These are phyloP conservation scores for Cataglyphis livida DNA, from an alignment of 2,888 invertebrate genomes.

Conservation along the genomic window DNA sequence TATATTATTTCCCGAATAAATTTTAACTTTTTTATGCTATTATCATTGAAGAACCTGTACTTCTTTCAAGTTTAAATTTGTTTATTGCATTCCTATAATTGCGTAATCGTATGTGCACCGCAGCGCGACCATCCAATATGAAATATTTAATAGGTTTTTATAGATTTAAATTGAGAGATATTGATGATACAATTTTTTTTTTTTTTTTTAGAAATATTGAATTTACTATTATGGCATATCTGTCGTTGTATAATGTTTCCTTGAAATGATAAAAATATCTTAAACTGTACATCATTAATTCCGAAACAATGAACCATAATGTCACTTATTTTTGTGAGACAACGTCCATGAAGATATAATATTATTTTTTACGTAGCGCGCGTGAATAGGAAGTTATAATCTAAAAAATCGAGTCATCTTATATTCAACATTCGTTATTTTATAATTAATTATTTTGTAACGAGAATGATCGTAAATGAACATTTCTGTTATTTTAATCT, in stretches of 20 bases:
- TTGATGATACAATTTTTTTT: neutral
- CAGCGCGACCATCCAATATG: neutral
- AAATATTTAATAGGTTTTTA: slow-evolving; percentile 32
- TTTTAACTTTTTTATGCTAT: neutral
- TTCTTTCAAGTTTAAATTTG: neutral
- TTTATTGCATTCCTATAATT: neutral
- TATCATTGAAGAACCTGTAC: neutral
- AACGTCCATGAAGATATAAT: slow-evolving; percentile 29
- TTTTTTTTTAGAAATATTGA: slow-evolving; percentile 13
- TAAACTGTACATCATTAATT: slow-evolving; percentile 44
- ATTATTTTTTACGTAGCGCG: neutral
- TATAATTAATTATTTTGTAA: neutral
- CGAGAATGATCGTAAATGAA: neutral
- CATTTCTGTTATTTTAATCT: neutral
- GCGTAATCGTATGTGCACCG: slow-evolving; percentile 9
- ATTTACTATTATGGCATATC: slow-evolving; percentile 42
- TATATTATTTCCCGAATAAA: neutral
- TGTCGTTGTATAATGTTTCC: slow-evolving; percentile 55
- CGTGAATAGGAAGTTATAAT: slow-evolving; percentile 22
- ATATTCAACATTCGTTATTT: neutral
- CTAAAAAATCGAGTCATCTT: slow-evolving; percentile 5
- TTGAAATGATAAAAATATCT: slow-evolving; percentile 56
- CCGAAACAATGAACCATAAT: slow-evolving; percentile 31
- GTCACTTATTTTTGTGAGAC: slow-evolving; percentile 45
- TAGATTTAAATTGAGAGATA: slow-evolving; percentile 15